Evolutionary conservation across 2,113 vertebrate species (phyloP), one percentile per base, ranked within the genome.

Genomic region (Aix galericulata): DNA sequence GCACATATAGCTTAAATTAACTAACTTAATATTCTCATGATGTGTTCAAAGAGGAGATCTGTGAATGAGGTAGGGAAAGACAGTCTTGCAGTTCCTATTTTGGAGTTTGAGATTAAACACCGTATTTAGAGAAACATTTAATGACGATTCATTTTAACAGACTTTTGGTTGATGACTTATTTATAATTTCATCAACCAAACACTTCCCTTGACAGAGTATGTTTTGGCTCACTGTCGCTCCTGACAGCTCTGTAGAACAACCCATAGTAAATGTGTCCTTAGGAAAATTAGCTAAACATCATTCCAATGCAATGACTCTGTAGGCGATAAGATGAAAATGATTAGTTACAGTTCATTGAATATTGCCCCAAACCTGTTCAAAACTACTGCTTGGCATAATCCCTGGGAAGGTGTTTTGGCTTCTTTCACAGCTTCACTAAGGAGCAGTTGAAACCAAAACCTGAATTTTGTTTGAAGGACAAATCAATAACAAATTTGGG

Each of bases 11-110:
- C 95, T 93, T 88, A 94, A 96, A 97, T 97, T 98, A 96, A 91
- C 94, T 97, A 95, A 96, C 94, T 97, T 97, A 96, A 95, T 96
- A 96, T 95, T 97, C 91, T 97, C 97, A 98, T 94, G 95, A 96
- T 98, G 97, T 97, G 95, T 97, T 98, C 97, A 85, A 97, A 97
- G 97, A 85, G 58, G 93, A 96, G 96, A 98, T 97, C 96, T 97
- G 95, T 88, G 96, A 97, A 95, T 96, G 96, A 93, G 96, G 97
- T 97, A 96, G 94, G 95, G 91, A 97, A 96, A 95, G 85, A 93
- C n/a, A 22, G 79, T 93, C 94, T 97, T 97, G 71, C 84, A 94
- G 80, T 90, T 97, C 94, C 78, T 97, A 93, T 96, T 98, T 97
- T 97, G 95, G 97, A 97, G 89, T 94, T 86, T 95, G 91, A 97